phyloP scores from a whole-genome alignment of 1,140 invertebrate species.

The Phenacoccus solenopsis region DNA sequence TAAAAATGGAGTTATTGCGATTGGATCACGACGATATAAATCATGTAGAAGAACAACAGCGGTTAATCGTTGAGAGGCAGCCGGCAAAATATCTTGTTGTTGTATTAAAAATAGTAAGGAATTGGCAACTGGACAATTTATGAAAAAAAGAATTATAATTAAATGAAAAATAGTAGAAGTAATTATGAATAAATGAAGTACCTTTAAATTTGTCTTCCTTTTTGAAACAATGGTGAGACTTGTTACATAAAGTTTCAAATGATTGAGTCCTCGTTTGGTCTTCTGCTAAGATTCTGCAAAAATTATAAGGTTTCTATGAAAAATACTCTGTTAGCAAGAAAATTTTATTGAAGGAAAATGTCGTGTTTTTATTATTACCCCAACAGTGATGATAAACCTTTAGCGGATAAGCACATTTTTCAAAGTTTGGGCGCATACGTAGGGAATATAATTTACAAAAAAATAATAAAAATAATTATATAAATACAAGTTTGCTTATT shows the following conservation, averaged over 20 bases:
- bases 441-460: too few species aligned
- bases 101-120: constrained; percentile 53
- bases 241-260: constrained; percentile 48
- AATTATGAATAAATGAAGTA: constrained; percentile 8
- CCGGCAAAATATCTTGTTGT: constrained; percentile 53
- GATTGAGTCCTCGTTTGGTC: constrained; percentile 47
- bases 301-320: not conserved
- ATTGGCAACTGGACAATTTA: constrained; percentile 38
- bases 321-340: not conserved
- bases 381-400: not conserved
- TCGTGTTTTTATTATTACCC: not conserved
- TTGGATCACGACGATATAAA: constrained; percentile 53
- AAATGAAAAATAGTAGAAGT: constrained; percentile 10
- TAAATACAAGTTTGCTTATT: too few species aligned
- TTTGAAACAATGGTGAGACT: constrained; percentile 47
- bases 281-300: constrained; percentile 45
- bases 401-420: not conserved
- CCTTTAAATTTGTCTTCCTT: constrained; percentile 27
- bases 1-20: constrained; percentile 56
- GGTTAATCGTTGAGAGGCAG: constrained; percentile 49
- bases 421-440: too few species aligned
- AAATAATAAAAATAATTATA: too few species aligned
- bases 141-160: not conserved
- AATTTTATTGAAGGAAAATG: not conserved
- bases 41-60: constrained; percentile 59